phyloP scores from a whole-genome alignment of 2,113 vertebrate species.

The Tachycineta bicolor region DNA sequence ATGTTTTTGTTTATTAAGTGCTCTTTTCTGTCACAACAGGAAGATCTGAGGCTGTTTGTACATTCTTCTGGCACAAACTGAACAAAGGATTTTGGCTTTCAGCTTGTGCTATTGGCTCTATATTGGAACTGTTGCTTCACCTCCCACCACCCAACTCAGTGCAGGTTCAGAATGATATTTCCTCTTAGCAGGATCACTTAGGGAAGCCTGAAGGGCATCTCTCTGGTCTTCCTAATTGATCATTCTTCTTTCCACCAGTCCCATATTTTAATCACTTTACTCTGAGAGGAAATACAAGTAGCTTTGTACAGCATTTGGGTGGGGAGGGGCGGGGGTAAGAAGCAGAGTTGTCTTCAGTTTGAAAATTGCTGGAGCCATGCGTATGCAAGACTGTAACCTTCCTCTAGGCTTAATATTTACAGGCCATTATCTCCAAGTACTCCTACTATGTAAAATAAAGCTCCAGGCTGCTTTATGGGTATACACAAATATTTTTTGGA shows the following conservation, averaged over 20 bases:
- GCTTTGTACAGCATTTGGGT: neutral
- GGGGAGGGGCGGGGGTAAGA: accelerated
- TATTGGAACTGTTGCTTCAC: neutral
- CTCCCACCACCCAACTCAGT: neutral
- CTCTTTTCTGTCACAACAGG: neutral
- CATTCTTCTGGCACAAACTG: neutral
- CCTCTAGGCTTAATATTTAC: neutral
- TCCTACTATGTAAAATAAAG: neutral
- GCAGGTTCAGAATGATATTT: neutral
- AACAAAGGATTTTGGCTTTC: neutral
- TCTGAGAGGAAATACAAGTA: neutral
- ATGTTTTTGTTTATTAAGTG: neutral
- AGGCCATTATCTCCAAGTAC: neutral
- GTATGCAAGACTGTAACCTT: neutral
- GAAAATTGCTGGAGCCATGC: neutral
- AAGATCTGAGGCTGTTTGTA: neutral
- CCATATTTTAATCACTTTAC: neutral
- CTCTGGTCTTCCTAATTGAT: neutral
- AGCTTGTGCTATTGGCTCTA: neutral
- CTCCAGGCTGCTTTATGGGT: neutral
- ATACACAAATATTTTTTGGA: neutral
- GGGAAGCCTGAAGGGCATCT: neutral
- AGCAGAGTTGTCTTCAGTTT: neutral
- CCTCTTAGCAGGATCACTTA: neutral
- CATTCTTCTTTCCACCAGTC: neutral